Evolutionary conservation across 1,140 invertebrate genomes (phyloP).

Genomic region (Drosophila dunni): DNA sequence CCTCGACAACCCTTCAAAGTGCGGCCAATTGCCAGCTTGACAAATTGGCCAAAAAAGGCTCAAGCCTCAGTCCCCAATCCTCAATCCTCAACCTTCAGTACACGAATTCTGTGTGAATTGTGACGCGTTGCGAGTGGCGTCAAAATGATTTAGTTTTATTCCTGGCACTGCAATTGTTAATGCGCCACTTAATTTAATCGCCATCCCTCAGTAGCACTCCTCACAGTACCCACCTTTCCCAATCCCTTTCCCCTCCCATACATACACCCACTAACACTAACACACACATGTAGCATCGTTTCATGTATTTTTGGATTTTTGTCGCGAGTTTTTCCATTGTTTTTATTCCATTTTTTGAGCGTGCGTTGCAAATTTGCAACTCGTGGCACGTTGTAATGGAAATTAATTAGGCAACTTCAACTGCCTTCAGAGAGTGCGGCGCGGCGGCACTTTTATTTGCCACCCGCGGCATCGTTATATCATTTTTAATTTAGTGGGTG

Average conservation of each 20-base stretch:
- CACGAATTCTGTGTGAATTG: slow-evolving; percentile 55
- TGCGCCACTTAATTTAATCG: slow-evolving; percentile 71
- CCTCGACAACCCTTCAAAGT: slow-evolving; percentile 62
- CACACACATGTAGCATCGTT: slow-evolving; percentile 9
- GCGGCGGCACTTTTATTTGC: slow-evolving; percentile 30
- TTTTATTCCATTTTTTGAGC: slow-evolving; percentile 13
- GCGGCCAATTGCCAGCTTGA: slow-evolving; percentile 69
- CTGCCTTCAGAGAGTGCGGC: slow-evolving; percentile 26
- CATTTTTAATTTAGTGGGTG: slow-evolving; percentile 76
- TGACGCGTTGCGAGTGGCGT: slow-evolving; percentile 57
- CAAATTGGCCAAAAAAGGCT: slow-evolving; percentile 63
- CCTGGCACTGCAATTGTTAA: slow-evolving; percentile 58
- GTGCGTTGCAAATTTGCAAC: slow-evolving; percentile 65
- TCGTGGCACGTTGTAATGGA: slow-evolving; percentile 76
- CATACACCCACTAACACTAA: not conserved
- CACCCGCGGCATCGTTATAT: slow-evolving; percentile 53
- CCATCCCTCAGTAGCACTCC: slow-evolving; percentile 4
- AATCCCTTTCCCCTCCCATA: not conserved
- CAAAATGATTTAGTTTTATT: slow-evolving; percentile 74
- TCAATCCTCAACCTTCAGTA: slow-evolving; percentile 25
- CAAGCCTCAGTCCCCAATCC: too few species aligned
- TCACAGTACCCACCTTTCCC: not conserved
- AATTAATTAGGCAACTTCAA: slow-evolving; percentile 77
- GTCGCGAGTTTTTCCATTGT: slow-evolving; percentile 17
- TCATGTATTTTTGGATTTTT: slow-evolving; percentile 28